Evolutionary conservation across 64 coral and sea anemone species (phyloP).

Genomic region (Porites lutea): DNA sequence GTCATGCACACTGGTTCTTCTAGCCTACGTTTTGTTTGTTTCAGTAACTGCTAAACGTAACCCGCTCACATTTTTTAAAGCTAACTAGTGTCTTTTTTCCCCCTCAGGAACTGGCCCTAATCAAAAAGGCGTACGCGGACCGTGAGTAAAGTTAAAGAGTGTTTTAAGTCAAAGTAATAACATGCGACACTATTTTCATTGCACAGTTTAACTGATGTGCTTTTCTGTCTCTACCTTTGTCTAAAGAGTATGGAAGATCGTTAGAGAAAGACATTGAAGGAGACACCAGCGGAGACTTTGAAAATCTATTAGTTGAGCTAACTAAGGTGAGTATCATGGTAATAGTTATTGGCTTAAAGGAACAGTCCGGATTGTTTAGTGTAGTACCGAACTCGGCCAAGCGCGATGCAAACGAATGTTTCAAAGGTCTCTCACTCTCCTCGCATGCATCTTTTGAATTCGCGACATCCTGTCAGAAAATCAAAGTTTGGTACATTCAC

Average conservation of each 20-base stretch:
- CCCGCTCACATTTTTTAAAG: background rate
- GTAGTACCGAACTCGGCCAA: too few relatives aligned
- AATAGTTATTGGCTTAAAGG: too few relatives aligned
- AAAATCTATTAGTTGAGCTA: constrained; percentile 71
- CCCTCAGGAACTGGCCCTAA: constrained; percentile 56
- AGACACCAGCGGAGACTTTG: constrained; percentile 89
- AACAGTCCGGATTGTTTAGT: too few relatives aligned
- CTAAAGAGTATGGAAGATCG: constrained; percentile 59
- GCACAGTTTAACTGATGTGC: background rate
- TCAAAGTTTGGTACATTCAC: too few relatives aligned
- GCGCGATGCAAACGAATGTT: too few relatives aligned
- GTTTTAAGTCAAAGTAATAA: background rate
- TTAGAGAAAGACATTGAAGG: constrained; percentile 69
- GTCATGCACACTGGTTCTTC: background rate
- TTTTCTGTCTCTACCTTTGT: background rate
- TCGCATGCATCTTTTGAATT: too few relatives aligned
- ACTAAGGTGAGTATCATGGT: constrained; percentile 43
- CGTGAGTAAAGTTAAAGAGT: constrained; percentile 2
- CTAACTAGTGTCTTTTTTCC: background rate
- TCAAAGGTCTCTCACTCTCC: too few relatives aligned
- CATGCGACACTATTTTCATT: background rate
- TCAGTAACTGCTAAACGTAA: background rate
- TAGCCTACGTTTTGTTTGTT: background rate
- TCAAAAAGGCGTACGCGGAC: constrained; percentile 55
- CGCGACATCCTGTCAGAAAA: too few relatives aligned